These are phyloP conservation scores for Odontesthes bonariensis DNA, from an alignment of 2,113 vertebrate species.

Conservation along the genomic window DNA sequence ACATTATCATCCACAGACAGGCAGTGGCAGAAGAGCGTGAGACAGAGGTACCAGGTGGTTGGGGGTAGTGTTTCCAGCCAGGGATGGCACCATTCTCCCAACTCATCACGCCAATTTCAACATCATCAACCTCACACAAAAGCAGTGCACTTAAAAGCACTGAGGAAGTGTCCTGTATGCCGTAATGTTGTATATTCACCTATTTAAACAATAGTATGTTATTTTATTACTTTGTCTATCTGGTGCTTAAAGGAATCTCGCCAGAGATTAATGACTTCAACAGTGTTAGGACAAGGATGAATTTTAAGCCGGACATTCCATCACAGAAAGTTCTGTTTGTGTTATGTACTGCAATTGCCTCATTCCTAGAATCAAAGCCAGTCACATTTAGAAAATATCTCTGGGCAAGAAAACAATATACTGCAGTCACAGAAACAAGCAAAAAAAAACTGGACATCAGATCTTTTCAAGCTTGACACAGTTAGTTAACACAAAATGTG, in stretches of 20 bases:
- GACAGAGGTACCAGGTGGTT: slow-evolving; percentile 46
- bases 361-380: too few relatives aligned
- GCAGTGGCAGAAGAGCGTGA: slow-evolving; percentile 1
- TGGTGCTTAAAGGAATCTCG: not conserved
- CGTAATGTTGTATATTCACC: slow-evolving; percentile 3
- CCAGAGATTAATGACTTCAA: too few relatives aligned
- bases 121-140: slow-evolving; percentile 64
- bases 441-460: too few relatives aligned
- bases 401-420: too few relatives aligned
- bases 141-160: slow-evolving; percentile 3
- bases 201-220: not conserved
- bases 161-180: not conserved
- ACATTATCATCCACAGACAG: slow-evolving; percentile 52
- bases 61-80: slow-evolving; percentile 51
- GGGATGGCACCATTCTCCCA: slow-evolving; percentile 17
- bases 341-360: too few relatives aligned
- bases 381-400: too few relatives aligned
- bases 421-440: too few relatives aligned
- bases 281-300: too few relatives aligned
- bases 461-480: too few relatives aligned
- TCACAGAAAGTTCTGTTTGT: too few relatives aligned
- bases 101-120: slow-evolving; percentile 56
- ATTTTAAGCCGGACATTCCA: too few relatives aligned
- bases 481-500: too few relatives aligned
- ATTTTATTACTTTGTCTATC: not conserved